Percentiles rank a stretch among this genome's conserved stretches.
These are phyloP conservation scores for Chelonus insularis DNA, from an alignment of 1,140 invertebrate species.

Conservation along the genomic window DNA sequence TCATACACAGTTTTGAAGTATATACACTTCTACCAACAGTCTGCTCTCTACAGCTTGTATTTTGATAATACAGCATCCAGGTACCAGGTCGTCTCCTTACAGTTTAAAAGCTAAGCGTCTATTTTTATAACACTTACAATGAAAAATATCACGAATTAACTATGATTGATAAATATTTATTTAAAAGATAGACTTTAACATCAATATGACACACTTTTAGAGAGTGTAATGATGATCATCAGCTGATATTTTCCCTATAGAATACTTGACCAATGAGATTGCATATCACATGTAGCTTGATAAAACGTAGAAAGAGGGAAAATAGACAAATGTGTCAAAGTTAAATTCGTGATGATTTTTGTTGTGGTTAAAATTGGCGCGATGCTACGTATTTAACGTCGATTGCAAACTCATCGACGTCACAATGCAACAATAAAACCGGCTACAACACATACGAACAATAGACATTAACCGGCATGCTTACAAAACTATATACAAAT, in stretches of 20 bases:
- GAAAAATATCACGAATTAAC: too few relatives aligned
- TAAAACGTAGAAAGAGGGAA: too few relatives aligned
- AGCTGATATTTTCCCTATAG: too few relatives aligned
- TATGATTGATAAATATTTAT: too few relatives aligned
- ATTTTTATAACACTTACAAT: too few relatives aligned
- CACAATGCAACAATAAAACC: slow-evolving; percentile 37
- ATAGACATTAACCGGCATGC: too few relatives aligned
- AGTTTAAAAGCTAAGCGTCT: slow-evolving; percentile 37
- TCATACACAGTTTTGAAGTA: slow-evolving; percentile 30
- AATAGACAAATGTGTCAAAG: not conserved
- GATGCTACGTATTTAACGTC: slow-evolving; percentile 17
- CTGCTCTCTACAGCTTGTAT: slow-evolving; percentile 42
- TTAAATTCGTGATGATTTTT: slow-evolving; percentile 4
- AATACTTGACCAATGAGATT: slow-evolving; percentile 35
- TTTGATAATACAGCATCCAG: slow-evolving; percentile 50
- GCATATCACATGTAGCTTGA: too few relatives aligned
- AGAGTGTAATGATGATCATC: too few relatives aligned
- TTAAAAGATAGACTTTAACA: too few relatives aligned
- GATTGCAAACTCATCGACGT: slow-evolving; percentile 55
- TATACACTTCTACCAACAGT: slow-evolving; percentile 30
- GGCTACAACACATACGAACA: slow-evolving; percentile 41
- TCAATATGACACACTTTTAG: too few relatives aligned
- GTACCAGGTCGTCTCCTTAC: slow-evolving; percentile 57
- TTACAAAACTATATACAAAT: not conserved
- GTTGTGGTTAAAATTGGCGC: not conserved